Evolutionary conservation across 2,797 vertebrate genomes (phyloP).

Genomic region (Ispidina picta): DNA sequence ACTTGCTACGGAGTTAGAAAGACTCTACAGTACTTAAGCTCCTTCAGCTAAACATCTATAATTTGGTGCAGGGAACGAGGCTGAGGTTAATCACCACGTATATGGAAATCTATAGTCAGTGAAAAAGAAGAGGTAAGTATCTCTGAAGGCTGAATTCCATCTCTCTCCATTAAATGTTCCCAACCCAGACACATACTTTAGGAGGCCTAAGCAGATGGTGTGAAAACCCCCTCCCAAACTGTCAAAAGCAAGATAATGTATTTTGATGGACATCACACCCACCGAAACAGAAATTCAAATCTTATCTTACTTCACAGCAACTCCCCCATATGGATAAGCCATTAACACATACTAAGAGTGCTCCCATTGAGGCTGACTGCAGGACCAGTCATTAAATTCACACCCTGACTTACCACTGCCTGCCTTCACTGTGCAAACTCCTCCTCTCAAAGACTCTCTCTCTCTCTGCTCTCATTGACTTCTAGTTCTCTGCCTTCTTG

Average conservation of each 20-base stretch:
- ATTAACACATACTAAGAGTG: not conserved
- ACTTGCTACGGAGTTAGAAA: not conserved
- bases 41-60: not conserved
- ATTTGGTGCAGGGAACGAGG: not conserved
- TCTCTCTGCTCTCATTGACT: not conserved
- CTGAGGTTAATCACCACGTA: not conserved
- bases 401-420: not conserved
- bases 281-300: not conserved
- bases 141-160: not conserved
- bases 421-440: not conserved
- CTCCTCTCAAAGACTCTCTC: not conserved
- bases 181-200: not conserved
- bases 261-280: slow-evolving; percentile 40
- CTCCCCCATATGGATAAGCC: not conserved
- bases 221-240: slow-evolving; percentile 30
- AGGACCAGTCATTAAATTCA: not conserved
- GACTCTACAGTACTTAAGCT: not conserved
- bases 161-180: not conserved
- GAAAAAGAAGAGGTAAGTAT: not conserved
- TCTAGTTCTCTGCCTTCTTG: not conserved
- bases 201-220: slow-evolving; percentile 25
- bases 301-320: slow-evolving; percentile 11
- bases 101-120: not conserved
- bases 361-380: not conserved
- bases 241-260: slow-evolving; percentile 7